phyloP scores from a whole-genome alignment of 2,113 vertebrate species.

The Heloderma charlesbogerti region DNA sequence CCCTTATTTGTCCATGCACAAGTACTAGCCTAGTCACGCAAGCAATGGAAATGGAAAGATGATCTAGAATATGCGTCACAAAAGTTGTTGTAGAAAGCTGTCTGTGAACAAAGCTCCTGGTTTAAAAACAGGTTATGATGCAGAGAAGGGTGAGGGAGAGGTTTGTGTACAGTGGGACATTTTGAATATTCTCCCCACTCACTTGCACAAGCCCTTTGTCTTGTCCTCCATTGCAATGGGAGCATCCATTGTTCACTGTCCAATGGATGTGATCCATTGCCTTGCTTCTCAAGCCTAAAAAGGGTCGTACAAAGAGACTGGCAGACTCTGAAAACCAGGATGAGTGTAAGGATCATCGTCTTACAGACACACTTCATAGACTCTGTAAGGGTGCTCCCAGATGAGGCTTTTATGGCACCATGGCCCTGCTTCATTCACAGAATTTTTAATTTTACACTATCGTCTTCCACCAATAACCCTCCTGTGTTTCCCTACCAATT shows the following conservation, averaged over 20 bases:
- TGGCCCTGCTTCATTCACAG: too few species aligned
- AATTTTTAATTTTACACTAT: too few species aligned
- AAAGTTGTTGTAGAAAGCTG: background rate
- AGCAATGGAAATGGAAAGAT: fast-evolving
- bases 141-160: background rate
- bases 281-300: background rate
- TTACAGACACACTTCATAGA: background rate
- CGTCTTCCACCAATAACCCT: too few species aligned
- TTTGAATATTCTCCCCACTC: background rate
- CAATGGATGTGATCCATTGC: background rate
- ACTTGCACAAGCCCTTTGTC: background rate
- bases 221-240: background rate
- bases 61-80: background rate
- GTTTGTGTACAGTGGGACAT: background rate
- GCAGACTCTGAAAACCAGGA: background rate
- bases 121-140: background rate
- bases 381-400: background rate
- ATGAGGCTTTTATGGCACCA: too few species aligned
- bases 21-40: background rate
- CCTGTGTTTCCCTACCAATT: too few species aligned
- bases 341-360: background rate
- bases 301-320: background rate
- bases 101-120: background rate
- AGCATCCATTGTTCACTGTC: background rate
- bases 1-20: background rate